Evolutionary conservation across 1,140 invertebrate species (phyloP), one percentile per base, ranked within the genome.

Genomic region (Temnothorax nylanderi): DNA sequence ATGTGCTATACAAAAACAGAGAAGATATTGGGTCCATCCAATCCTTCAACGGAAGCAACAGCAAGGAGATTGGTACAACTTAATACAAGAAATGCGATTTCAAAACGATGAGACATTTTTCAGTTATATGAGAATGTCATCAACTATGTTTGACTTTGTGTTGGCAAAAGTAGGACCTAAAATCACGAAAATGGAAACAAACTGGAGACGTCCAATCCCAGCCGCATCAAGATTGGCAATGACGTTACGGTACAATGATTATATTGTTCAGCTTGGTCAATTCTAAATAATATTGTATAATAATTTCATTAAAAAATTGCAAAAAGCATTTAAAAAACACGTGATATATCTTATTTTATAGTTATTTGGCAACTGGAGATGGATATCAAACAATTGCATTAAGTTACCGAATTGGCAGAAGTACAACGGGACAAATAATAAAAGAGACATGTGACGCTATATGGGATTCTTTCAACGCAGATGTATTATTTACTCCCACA

Each of bases 361-460:
- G 67, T 26, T 69, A 26, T 69, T 69, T 69, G 13, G 44, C 67
- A 69, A 69, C 3, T 69, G 67, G 67, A 69, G 67, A 69, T 69
- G n/a, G 44, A 21, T 13, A 49, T 69, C 67, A 67, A 8, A 10
- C 16, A 1, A 44, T 67, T 11, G 18, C 64, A 67, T 21, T 67
- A n/a, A 3, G 8, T 16, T 67, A 67, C 2, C 7, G 37, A n/a
- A 67, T 3, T 44, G 64, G 64, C n/a, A 67, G 18, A 44, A 44
- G 37, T n/a, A 69, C 34, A 10, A 5, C 11, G 13, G 26, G 13
- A 49, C 0, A 4, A 21, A 69, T 69, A 49, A 26, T 69, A 32
- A 69, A 41, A 49, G 67, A 69, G 49, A 69, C 44, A 26, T 69
- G 67, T 32, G 21, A 69, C 2, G 41, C n/a, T 49, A 47, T 49